A percentile compares a stretch with the other conserved stretches of the same genome.
phyloP scores from a whole-genome alignment of 2,113 vertebrate species.

The Bos indicus region DNA sequence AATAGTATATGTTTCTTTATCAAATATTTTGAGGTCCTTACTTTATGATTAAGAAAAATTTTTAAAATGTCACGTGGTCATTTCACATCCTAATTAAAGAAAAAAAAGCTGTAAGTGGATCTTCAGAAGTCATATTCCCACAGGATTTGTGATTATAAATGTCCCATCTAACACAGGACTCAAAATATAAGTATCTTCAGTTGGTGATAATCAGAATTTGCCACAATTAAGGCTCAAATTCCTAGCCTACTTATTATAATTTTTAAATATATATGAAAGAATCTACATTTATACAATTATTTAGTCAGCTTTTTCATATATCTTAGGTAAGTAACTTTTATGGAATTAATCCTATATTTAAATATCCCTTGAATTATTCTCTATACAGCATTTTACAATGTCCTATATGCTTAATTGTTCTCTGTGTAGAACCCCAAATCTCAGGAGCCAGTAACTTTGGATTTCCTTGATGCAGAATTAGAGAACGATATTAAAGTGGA shows the following conservation, averaged over 20 bases:
- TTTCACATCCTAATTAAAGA: not conserved
- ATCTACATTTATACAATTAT: not conserved
- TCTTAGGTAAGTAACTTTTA: constrained; percentile 66
- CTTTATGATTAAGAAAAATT: not conserved
- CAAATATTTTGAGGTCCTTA: not conserved
- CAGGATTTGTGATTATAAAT: not conserved
- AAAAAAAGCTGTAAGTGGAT: not conserved
- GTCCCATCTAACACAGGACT: not conserved
- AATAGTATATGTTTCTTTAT: not conserved
- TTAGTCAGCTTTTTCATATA: not conserved
- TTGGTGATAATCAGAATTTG: not conserved
- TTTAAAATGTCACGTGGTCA: not conserved
- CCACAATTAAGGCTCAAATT: constrained; percentile 22
- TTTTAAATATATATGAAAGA: not conserved
- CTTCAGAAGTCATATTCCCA: not conserved
- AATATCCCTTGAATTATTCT: not conserved
- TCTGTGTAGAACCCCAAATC: constrained; percentile 95
- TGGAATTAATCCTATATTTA: constrained; percentile 31
- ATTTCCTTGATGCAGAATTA: constrained; percentile 96
- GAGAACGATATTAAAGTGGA: constrained; percentile 98
- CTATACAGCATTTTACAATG: not conserved
- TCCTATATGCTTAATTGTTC: constrained; percentile 50
- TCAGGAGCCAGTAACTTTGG: constrained; percentile 97
- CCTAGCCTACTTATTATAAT: not conserved
- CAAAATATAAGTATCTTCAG: not conserved